These are phyloP conservation scores for Hippocampus zosterae DNA, from an alignment of 2,113 vertebrate species.

Conservation along the genomic window DNA sequence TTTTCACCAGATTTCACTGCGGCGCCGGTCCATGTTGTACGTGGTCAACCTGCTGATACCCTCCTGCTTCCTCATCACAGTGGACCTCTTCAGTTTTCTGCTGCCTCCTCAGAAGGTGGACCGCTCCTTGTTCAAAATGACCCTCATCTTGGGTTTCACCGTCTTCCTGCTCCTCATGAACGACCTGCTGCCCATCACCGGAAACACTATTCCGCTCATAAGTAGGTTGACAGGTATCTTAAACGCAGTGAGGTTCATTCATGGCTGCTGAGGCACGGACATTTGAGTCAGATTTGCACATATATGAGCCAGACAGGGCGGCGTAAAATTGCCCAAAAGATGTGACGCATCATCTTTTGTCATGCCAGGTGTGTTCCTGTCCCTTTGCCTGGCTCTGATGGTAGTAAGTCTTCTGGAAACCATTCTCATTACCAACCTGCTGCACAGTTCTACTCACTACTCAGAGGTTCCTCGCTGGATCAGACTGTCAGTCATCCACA, in stretches of 20 bases:
- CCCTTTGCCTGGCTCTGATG: conserved; percentile 71
- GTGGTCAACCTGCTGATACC: conserved; percentile 75
- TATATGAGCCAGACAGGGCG: too few species aligned
- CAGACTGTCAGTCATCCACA: not conserved
- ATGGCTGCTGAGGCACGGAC: not conserved
- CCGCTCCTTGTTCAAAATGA: conserved; percentile 75
- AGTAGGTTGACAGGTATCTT: conserved; percentile 44
- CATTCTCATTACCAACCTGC: conserved; percentile 70
- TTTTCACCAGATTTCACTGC: not conserved
- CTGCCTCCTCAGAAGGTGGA: conserved; percentile 68
- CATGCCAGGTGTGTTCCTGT: conserved; percentile 45
- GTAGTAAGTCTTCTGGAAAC: conserved; percentile 74
- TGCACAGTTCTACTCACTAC: conserved; percentile 58
- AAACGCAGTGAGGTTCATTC: not conserved
- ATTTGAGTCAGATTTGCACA: too few species aligned
- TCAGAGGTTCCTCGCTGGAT: conserved; percentile 60
- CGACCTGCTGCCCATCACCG: conserved; percentile 69
- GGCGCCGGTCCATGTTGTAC: conserved; percentile 46
- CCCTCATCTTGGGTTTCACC: conserved; percentile 77
- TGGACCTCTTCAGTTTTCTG: conserved; percentile 76
- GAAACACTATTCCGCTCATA: conserved; percentile 65
- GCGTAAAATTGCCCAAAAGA: not conserved
- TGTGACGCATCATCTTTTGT: not conserved
- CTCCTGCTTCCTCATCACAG: conserved; percentile 72
- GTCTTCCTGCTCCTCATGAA: conserved; percentile 79